Percentiles rank a stretch among this genome's conserved stretches.
Conservation (phyloP, 2,888 invertebrate genomes). For the Pilophorus perplexus region DNA sequence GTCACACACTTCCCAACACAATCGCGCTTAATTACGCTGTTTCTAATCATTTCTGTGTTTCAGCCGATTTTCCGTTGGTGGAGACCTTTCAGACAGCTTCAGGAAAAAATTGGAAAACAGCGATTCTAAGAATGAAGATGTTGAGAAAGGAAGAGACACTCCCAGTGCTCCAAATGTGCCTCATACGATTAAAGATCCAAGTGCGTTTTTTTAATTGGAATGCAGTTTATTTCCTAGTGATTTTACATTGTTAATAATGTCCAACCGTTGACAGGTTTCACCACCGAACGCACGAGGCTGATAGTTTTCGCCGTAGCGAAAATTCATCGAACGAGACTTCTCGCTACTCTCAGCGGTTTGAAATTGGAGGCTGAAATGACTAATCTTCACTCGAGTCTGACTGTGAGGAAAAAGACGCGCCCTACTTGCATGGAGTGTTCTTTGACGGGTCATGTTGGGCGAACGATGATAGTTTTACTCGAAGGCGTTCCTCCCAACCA, state of each 20-base stretch:
- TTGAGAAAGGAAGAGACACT: constrained; percentile 36
- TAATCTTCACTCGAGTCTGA: constrained; percentile 84
- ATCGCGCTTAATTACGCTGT: not conserved
- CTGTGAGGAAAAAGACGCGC: constrained; percentile 71
- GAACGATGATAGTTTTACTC: constrained; percentile 85
- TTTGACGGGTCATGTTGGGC: constrained; percentile 83
- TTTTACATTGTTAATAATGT: not conserved
- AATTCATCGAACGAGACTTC: constrained; percentile 78
- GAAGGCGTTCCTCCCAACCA: constrained; percentile 88
- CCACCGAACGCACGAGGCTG: constrained; percentile 67
- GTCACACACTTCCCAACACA: too few species aligned
- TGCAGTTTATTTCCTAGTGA: not conserved
- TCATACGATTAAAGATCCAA: constrained; percentile 20
- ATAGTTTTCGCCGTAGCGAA: constrained; percentile 84
- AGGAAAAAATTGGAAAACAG: constrained; percentile 57
- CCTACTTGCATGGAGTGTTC: constrained; percentile 73
- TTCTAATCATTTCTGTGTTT: constrained; percentile 6
- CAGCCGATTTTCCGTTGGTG: constrained; percentile 65
- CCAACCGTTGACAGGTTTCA: constrained; percentile 48
- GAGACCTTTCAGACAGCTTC: constrained; percentile 68
- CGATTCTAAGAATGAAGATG: constrained; percentile 43
- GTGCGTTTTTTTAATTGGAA: not conserved
- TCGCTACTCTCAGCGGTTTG: constrained; percentile 88
- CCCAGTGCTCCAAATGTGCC: constrained; percentile 11
- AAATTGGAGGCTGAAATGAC: constrained; percentile 93